Evolutionary conservation across 2,113 vertebrate genomes (phyloP), one percentile per base, ranked within the genome.

Genomic region (Hymenochirus boettgeri): DNA sequence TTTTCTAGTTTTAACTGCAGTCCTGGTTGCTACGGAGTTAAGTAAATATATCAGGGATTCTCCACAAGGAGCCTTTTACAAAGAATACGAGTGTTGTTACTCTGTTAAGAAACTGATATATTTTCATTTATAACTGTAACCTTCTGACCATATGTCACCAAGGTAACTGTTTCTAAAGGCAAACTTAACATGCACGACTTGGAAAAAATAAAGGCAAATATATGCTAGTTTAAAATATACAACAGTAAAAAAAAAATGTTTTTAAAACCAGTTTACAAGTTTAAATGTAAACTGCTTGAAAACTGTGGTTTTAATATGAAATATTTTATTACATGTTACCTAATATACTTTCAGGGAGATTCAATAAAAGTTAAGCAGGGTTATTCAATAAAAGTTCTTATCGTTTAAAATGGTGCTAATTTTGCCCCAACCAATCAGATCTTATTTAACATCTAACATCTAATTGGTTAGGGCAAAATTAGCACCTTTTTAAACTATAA

Each of bases 101-200:
- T 31, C 45, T 59, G 55, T 51, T 59, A 25, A 29, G 45, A 59
- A 51, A 51, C 19, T 12, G 4, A 22, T 67, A 55, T 58, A 59
- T 39, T 48, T 42, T 7, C 45, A 26, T 52, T 35, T 52, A 58
- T 59, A 52, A 26, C 25, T 67, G 46, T 37, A 51, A 23, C 19
- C 26, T 15, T 3, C 11, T n/a, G 33, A 52, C 56, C 56, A 51
- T 60, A 51, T 53, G 65, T 59, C 57, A 52, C 65, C 65, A 17
- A 53, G 48, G 65, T 42, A 45, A 69, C 65, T 52, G 48, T 52
- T 52, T 69, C 57, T 60, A 22, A 60, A 60, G 51, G 35, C 65
- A 69, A 69, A 59, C 47, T 59, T 27, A 50, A 42, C 18, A 69
- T 53, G 65, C 55, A 53, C 60, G 65, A 60, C 37, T 60, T 59